phyloP scores from a whole-genome alignment of 2,797 vertebrate genomes.

The Pachyuromys duprasi region DNA sequence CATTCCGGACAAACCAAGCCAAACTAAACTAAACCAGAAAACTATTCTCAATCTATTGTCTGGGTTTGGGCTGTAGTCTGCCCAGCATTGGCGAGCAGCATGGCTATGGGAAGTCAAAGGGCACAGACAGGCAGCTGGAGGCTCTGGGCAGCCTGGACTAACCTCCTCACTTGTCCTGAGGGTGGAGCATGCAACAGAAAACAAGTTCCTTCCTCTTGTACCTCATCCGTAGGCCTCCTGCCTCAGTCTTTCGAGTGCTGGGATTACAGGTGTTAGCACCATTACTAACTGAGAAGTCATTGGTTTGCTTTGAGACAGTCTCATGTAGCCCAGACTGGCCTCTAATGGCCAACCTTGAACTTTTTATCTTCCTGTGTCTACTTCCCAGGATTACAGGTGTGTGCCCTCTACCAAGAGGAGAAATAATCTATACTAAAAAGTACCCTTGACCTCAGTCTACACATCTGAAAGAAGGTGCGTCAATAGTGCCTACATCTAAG shows the following conservation, averaged over 20 bases:
- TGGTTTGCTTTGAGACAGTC: not conserved
- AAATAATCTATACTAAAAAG: not conserved
- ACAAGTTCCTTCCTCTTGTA: not conserved
- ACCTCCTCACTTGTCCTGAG: not conserved
- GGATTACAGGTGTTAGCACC: too few species aligned
- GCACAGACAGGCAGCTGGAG: not conserved
- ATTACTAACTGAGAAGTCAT: not conserved
- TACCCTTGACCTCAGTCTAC: not conserved
- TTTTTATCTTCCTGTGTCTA: not conserved
- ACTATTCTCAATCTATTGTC: not conserved
- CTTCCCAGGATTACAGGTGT: not conserved
- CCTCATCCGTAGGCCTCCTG: not conserved
- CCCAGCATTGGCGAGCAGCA: not conserved
- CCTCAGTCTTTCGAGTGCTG: not conserved
- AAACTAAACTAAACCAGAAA: not conserved
- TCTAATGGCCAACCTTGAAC: not conserved
- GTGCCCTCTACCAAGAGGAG: not conserved
- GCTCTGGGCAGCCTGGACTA: not conserved
- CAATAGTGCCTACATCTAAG: not conserved
- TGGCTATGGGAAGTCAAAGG: not conserved
- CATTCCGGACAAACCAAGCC: not conserved
- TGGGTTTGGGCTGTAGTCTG: not conserved
- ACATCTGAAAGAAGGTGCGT: not conserved
- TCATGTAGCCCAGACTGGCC: not conserved
- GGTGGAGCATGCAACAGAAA: not conserved